These are phyloP conservation scores for Limenitis camilla DNA, from an alignment of 2,888 invertebrate species.

Conservation along the genomic window DNA sequence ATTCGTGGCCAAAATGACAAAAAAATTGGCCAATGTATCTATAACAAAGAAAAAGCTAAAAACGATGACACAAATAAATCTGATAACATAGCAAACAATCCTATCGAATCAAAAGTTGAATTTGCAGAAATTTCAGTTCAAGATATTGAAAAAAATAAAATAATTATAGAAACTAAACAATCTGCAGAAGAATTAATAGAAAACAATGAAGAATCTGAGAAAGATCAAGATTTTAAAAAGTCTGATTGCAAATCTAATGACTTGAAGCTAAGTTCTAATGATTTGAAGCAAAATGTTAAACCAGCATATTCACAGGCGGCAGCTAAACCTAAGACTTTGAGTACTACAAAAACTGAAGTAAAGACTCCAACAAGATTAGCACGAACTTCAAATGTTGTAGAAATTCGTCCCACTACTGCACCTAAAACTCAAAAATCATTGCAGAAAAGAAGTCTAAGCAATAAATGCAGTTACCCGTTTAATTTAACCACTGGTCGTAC, in stretches of 20 bases:
- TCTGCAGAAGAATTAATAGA: constrained; percentile 7
- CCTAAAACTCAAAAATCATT: constrained; percentile 41
- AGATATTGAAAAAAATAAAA: constrained; percentile 3
- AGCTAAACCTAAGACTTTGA: constrained; percentile 60
- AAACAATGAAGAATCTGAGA: constrained; percentile 26
- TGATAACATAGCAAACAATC: too few relatives aligned
- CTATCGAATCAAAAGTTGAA: background rate
- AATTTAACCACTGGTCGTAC: constrained; percentile 67
- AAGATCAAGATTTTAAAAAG: constrained; percentile 38
- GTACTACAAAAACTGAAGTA: constrained; percentile 44
- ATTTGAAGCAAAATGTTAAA: constrained; percentile 39
- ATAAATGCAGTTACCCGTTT: constrained; percentile 68
- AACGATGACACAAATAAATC: too few relatives aligned
- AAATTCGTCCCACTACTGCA: constrained; percentile 46
- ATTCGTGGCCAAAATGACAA: too few relatives aligned
- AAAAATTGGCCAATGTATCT: too few relatives aligned
- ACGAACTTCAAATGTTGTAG: constrained; percentile 65
- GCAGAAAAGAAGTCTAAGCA: constrained; percentile 51
- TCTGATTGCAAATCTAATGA: constrained; percentile 37
- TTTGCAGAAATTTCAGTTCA: background rate
- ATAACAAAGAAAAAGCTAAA: too few relatives aligned
- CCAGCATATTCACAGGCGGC: constrained; percentile 71
- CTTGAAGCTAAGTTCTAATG: too few relatives aligned
- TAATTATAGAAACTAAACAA: background rate
- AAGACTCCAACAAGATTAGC: constrained; percentile 46